phyloP scores from a whole-genome alignment of 2,888 invertebrate species.

The Tenthredo mesomela region DNA sequence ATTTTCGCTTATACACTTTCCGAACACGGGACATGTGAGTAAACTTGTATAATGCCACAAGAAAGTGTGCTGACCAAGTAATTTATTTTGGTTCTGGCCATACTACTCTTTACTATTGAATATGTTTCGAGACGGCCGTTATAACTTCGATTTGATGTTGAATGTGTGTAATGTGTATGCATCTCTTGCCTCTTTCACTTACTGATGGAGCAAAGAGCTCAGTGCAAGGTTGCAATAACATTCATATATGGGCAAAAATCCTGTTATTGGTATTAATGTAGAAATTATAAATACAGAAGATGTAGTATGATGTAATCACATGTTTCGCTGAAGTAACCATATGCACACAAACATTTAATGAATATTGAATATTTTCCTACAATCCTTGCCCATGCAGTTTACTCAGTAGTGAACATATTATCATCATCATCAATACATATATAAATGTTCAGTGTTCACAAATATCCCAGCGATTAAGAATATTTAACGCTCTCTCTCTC shows the following conservation, averaged over 20 bases:
- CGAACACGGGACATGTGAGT: not conserved
- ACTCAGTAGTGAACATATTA: not conserved
- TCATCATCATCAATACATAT: not conserved
- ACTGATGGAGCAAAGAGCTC: not conserved
- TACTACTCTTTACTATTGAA: not conserved
- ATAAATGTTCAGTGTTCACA: not conserved
- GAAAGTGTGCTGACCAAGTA: not conserved
- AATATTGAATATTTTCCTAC: not conserved
- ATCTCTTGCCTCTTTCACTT: not conserved
- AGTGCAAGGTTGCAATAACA: not conserved
- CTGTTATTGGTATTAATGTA: not conserved
- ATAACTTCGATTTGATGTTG: not conserved
- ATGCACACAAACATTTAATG: not conserved
- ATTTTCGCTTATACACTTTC: not conserved
- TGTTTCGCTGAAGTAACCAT: not conserved
- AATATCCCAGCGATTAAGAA: not conserved
- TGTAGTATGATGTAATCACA: not conserved
- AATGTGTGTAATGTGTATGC: not conserved
- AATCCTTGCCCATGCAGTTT: not conserved
- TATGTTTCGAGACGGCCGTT: not conserved
- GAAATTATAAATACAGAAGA: not conserved
- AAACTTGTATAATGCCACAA: not conserved
- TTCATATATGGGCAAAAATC: not conserved
- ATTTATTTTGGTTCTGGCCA: not conserved
- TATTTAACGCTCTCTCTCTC: no score